Percentiles rank a stretch among this genome's conserved stretches.
Conservation (phyloP, 2,797 vertebrate genomes). For the Momotus momota region DNA sequence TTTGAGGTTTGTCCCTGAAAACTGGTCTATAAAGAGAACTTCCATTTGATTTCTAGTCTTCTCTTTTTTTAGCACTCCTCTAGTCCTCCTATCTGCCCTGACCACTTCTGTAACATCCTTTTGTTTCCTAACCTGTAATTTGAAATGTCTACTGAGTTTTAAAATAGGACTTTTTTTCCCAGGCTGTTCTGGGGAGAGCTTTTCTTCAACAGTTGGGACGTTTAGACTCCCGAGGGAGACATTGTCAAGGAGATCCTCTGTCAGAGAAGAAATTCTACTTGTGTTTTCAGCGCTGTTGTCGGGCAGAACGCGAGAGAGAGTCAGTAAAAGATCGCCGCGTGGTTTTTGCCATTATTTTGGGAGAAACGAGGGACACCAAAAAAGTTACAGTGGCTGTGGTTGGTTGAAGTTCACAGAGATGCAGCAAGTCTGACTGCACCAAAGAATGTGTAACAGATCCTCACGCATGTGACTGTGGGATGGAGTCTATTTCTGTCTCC, state of each 20-base stretch:
- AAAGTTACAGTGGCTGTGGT: background rate
- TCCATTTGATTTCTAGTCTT: background rate
- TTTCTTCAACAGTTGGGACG: background rate
- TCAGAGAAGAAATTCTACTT: background rate
- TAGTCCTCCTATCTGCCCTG: background rate
- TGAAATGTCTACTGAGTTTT: background rate
- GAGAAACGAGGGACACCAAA: background rate
- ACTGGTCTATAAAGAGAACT: background rate
- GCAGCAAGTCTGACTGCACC: background rate
- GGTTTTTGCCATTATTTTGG: background rate
- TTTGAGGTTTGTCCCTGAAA: background rate
- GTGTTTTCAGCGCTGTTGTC: background rate
- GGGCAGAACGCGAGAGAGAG: background rate
- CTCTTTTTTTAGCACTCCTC: background rate
- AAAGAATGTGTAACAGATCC: conserved; percentile 57
- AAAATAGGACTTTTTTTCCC: background rate
- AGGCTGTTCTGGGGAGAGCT: background rate
- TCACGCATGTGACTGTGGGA: conserved; percentile 39
- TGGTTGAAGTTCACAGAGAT: background rate
- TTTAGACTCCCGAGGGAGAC: background rate
- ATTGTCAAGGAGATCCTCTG: background rate
- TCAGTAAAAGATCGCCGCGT: rapidly evolving
- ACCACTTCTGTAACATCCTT: background rate
- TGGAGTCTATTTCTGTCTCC: conserved; percentile 63
- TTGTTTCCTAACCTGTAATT: background rate